Percentiles rank a stretch among this genome's conserved stretches.
These are phyloP conservation scores for Aspidapion aeneum DNA, from an alignment of 2,888 invertebrate species.

Conservation along the genomic window DNA sequence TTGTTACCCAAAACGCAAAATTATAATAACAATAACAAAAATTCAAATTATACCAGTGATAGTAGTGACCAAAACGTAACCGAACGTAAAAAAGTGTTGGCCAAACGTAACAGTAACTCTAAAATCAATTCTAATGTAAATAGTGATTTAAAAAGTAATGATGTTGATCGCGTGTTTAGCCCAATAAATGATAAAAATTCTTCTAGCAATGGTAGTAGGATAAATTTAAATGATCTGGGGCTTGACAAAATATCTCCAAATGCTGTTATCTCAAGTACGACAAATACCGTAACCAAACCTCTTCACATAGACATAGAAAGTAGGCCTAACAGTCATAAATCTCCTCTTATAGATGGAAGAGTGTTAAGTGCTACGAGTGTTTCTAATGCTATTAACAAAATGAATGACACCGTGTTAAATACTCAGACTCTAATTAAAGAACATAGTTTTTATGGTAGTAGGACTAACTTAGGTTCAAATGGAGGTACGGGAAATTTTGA, in stretches of 20 bases:
- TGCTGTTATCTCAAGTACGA: slow-evolving; percentile 45
- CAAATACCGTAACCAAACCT: slow-evolving; percentile 45
- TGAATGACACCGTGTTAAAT: slow-evolving; percentile 47
- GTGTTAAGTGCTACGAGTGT: slow-evolving; percentile 46
- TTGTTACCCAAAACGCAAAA: slow-evolving; percentile 26
- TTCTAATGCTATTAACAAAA: slow-evolving; percentile 46
- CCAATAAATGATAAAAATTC: not conserved
- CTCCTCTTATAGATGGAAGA: slow-evolving; percentile 41
- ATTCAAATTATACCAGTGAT: slow-evolving; percentile 28
- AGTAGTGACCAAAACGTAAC: slow-evolving; percentile 24
- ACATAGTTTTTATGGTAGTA: slow-evolving; percentile 18
- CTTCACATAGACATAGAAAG: slow-evolving; percentile 43
- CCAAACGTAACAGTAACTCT: not conserved
- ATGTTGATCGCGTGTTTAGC: not conserved
- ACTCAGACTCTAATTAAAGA: slow-evolving; percentile 45
- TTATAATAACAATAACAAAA: slow-evolving; percentile 18
- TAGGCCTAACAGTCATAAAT: slow-evolving; percentile 29
- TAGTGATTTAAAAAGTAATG: not conserved
- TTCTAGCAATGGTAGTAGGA: not conserved
- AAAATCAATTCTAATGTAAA: not conserved
- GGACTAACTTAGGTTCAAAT: slow-evolving; percentile 20
- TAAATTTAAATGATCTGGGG: not conserved
- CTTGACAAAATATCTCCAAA: slow-evolving; percentile 10
- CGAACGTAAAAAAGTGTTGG: not conserved
- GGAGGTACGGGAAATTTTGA: slow-evolving; percentile 28